Evolutionary conservation across 2,113 vertebrate species (phyloP).

Genomic region (Entosphenus tridentatus): DNA sequence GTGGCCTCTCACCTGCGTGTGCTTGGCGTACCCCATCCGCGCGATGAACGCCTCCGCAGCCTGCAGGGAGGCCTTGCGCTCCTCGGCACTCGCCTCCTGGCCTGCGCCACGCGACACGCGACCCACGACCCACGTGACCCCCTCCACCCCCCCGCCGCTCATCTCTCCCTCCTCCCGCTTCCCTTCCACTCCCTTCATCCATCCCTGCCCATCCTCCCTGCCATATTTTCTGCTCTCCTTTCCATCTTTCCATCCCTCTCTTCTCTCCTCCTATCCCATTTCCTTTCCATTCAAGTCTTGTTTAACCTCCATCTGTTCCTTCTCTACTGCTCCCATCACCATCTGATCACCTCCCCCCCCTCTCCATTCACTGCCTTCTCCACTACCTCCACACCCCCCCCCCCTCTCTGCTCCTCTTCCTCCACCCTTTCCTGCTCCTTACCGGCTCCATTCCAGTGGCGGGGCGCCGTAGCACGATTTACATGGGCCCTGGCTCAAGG

Average conservation of each 20-base stretch:
- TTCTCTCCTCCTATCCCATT: not conserved
- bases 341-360: not conserved
- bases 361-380: not conserved
- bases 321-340: not conserved
- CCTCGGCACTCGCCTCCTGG: not conserved
- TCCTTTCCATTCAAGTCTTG: not conserved
- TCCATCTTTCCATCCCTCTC: not conserved
- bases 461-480: too few species aligned
- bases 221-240: not conserved
- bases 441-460: too few species aligned
- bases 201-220: not conserved
- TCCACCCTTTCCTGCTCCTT: not conserved
- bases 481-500: too few species aligned
- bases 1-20: conserved; percentile 19
- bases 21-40: conserved; percentile 19
- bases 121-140: too few species aligned
- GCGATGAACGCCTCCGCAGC: conserved; percentile 20
- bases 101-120: not conserved
- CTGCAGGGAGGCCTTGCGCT: conserved; percentile 7
- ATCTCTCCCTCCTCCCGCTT: too few species aligned
- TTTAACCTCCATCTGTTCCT: not conserved
- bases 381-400: not conserved
- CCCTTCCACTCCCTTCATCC: too few species aligned
- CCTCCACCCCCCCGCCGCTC: too few species aligned
- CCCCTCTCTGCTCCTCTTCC: not conserved